These are phyloP conservation scores for Apamea anceps DNA, from an alignment of 2,888 invertebrate species.

Conservation along the genomic window DNA sequence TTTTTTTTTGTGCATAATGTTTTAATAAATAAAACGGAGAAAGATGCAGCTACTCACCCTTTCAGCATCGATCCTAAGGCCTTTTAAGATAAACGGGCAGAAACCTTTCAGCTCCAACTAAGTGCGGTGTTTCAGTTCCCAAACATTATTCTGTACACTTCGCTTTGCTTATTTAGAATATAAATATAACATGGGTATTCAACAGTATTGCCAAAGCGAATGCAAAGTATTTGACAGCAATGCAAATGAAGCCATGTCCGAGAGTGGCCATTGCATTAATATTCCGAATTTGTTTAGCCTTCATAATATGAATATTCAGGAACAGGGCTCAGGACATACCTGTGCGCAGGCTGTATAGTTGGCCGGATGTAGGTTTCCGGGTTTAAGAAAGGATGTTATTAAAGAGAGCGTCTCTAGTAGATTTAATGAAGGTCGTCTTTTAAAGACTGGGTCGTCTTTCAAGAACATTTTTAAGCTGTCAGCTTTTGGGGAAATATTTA, in stretches of 20 bases:
- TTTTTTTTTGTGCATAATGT: no score
- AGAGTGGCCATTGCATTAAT: conserved; percentile 63
- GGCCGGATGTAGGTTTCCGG: conserved; percentile 20
- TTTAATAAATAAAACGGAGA: not conserved
- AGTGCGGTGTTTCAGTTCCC: conserved; percentile 1
- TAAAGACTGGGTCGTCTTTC: not conserved
- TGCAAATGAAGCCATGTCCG: conserved; percentile 51
- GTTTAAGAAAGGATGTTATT: conserved; percentile 1
- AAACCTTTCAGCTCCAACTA: conserved; percentile 26
- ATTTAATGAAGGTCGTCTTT: not conserved
- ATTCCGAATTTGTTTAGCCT: conserved; percentile 64
- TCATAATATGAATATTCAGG: conserved; percentile 59
- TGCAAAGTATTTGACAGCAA: conserved; percentile 64
- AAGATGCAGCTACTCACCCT: not conserved
- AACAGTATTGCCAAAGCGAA: conserved; percentile 53
- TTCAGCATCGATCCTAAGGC: not conserved
- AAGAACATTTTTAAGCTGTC: not conserved
- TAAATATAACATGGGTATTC: conserved; percentile 57
- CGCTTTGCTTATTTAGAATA: conserved; percentile 30
- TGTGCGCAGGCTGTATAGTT: conserved; percentile 42
- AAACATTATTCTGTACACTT: conserved; percentile 22
- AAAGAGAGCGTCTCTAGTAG: not conserved
- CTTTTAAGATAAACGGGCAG: not conserved
- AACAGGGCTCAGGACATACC: conserved; percentile 39
- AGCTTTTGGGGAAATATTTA: not conserved